phyloP scores from a whole-genome alignment of 1,140 invertebrate genomes.

The Leptopilina boulardi region DNA sequence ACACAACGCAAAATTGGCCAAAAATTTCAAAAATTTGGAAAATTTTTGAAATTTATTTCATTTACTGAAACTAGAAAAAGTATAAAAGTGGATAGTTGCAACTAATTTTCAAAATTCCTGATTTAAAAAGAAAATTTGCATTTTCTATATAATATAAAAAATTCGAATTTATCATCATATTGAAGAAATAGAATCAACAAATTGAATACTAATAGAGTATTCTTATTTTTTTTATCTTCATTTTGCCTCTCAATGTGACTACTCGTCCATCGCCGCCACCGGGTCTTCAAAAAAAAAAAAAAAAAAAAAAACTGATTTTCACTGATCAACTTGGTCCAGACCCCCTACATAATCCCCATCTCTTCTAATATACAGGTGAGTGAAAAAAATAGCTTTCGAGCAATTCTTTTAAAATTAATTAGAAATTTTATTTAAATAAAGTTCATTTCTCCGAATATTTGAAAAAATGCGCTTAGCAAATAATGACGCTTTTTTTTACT shows the following conservation, averaged over 20 bases:
- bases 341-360: slow-evolving; percentile 52
- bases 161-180: not conserved
- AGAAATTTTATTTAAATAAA: too few relatives aligned
- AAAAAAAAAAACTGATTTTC: slow-evolving; percentile 45
- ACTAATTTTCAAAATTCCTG: too few relatives aligned
- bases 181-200: not conserved
- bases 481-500: not conserved
- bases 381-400: not conserved
- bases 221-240: slow-evolving; percentile 70
- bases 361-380: slow-evolving; percentile 58
- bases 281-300: slow-evolving; percentile 54
- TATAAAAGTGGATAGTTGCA: too few relatives aligned
- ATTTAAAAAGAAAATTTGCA: too few relatives aligned
- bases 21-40: slow-evolving; percentile 52
- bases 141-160: not conserved
- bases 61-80: too few relatives aligned
- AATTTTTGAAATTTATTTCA: too few relatives aligned
- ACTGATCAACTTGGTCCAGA: slow-evolving; percentile 48
- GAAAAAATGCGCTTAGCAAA: slow-evolving; percentile 2
- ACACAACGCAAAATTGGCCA: slow-evolving; percentile 67
- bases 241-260: slow-evolving; percentile 66
- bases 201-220: slow-evolving; percentile 62
- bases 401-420: too few relatives aligned
- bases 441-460: not conserved
- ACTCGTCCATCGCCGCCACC: slow-evolving; percentile 62